Evolutionary conservation across 1,140 invertebrate genomes (phyloP).

Genomic region (Plectus sambesii): DNA sequence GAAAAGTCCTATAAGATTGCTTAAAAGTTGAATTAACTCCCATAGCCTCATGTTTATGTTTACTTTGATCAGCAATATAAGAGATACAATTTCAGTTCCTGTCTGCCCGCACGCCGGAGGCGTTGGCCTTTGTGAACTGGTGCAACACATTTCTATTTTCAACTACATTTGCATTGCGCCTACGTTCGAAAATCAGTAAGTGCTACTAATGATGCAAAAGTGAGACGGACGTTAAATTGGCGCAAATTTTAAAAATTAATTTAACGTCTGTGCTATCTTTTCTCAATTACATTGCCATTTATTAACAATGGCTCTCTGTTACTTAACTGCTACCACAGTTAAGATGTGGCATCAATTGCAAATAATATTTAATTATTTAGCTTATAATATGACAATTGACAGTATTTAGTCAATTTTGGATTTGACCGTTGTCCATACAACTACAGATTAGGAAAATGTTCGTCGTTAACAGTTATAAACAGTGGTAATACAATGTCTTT

Average conservation of each 20-base stretch:
- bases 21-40: too few species aligned
- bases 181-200: constrained; percentile 54
- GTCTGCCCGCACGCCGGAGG: constrained; percentile 85
- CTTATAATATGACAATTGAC: too few species aligned
- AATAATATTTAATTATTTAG: neutral
- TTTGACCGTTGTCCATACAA: too few species aligned
- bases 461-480: too few species aligned
- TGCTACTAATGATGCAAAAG: neutral
- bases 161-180: constrained; percentile 65
- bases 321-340: neutral
- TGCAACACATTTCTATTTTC: constrained; percentile 79
- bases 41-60: too few species aligned
- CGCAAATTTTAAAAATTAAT: neutral
- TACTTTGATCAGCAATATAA: too few species aligned
- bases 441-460: too few species aligned
- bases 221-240: neutral
- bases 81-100: too few species aligned
- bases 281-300: neutral
- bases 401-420: too few species aligned
- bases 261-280: neutral
- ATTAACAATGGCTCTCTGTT: neutral
- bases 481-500: too few species aligned
- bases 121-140: constrained; percentile 79
- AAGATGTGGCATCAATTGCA: neutral
- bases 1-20: too few species aligned